phyloP scores from a whole-genome alignment of 2,888 invertebrate genomes.

The Andrena hattorfiana region DNA sequence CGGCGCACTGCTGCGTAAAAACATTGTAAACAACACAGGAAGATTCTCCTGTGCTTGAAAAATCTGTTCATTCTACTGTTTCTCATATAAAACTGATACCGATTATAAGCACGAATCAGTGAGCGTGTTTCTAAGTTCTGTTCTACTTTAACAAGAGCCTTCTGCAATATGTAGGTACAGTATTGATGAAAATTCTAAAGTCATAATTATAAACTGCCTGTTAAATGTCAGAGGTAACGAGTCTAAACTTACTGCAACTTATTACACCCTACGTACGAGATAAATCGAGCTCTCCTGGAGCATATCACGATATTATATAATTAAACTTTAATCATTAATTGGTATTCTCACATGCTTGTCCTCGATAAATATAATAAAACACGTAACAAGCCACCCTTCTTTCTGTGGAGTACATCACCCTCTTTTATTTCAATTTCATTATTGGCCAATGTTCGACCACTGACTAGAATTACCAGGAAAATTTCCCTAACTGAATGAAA shows the following conservation, averaged over 20 bases:
- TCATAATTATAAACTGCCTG: constrained; percentile 44
- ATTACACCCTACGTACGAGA: neutral
- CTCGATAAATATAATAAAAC: neutral
- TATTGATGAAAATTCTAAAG: constrained; percentile 9
- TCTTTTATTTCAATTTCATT: constrained; percentile 6
- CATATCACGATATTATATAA: constrained; percentile 21
- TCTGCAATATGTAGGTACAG: neutral
- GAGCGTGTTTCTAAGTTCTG: neutral
- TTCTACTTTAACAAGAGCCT: neutral
- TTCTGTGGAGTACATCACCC: neutral
- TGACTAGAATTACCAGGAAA: neutral
- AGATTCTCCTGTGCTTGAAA: neutral
- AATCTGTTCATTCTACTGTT: neutral
- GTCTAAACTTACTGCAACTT: neutral
- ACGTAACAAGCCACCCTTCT: neutral
- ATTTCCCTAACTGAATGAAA: constrained; percentile 6
- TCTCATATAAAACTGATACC: neutral
- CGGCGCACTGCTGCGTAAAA: neutral
- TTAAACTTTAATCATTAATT: constrained; percentile 12
- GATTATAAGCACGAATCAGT: neutral
- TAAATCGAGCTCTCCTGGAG: neutral
- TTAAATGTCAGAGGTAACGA: constrained; percentile 41
- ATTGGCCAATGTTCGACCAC: neutral
- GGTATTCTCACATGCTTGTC: neutral
- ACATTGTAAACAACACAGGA: constrained; percentile 11